Conservation (phyloP, 2,113 vertebrate species). For the Butorides virescens region DNA sequence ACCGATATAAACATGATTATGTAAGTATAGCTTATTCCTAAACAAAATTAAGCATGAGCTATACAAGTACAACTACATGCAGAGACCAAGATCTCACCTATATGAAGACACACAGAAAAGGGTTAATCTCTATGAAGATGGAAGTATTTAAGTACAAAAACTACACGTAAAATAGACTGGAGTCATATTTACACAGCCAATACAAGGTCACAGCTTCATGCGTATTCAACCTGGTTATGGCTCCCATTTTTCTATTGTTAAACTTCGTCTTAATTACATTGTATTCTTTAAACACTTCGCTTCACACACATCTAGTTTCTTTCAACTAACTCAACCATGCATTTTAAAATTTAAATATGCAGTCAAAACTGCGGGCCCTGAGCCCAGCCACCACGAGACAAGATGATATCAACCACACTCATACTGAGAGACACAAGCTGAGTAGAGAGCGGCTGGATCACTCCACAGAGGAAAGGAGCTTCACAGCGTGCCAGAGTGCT, state of each 20-base stretch:
- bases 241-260: slow-evolving; percentile 37
- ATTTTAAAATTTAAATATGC: neutral
- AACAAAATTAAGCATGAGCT: neutral
- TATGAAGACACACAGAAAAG: neutral
- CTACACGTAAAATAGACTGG: neutral
- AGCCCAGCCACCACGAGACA: slow-evolving; percentile 2
- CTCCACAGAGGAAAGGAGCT: neutral
- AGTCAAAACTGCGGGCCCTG: neutral
- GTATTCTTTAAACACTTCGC: slow-evolving; percentile 48
- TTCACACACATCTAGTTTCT: slow-evolving; percentile 21
- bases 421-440: neutral
- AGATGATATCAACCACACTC: neutral
- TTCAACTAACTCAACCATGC: slow-evolving; percentile 36
- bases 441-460: neutral
- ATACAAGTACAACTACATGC: neutral
- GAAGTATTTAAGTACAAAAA: neutral
- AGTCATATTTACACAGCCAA: neutral
- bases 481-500: neutral
- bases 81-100: neutral
- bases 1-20: neutral
- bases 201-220: neutral
- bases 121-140: neutral
- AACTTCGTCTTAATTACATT: slow-evolving; percentile 40
- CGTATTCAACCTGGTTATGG: neutral
- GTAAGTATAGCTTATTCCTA: neutral